phyloP scores from a whole-genome alignment of 2,797 vertebrate species.

The Siniperca obscura region DNA sequence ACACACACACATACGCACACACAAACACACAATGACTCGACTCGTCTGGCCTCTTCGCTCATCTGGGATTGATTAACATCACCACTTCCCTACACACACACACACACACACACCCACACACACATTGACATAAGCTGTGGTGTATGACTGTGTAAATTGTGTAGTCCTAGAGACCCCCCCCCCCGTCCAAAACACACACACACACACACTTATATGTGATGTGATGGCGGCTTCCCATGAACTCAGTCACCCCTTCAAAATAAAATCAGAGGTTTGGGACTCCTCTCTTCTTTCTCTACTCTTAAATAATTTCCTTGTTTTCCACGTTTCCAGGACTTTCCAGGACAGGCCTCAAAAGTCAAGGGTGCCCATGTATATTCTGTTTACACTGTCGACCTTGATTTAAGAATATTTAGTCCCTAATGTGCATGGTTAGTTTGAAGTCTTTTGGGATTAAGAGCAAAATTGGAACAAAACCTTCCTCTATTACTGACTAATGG shows the following conservation, averaged over 20 bases:
- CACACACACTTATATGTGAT: constrained; percentile 31
- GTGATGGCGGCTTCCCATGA: constrained; percentile 58
- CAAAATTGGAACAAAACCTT: too few relatives aligned
- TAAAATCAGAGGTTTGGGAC: constrained; percentile 36
- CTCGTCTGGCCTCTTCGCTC: constrained; percentile 56
- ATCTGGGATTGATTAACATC: constrained; percentile 78
- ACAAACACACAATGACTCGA: constrained; percentile 33
- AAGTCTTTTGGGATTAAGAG: too few relatives aligned
- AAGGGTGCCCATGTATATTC: neutral
- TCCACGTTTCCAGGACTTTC: constrained; percentile 21
- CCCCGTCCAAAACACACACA: constrained; percentile 12
- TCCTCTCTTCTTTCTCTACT: neutral
- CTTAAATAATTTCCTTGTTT: constrained; percentile 7
- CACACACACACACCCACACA: constrained; percentile 3
- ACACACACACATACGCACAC: constrained; percentile 26
- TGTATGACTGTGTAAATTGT: constrained; percentile 46
- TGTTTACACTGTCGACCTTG: neutral
- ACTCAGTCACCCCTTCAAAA: constrained; percentile 70
- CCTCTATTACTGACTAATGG: neutral
- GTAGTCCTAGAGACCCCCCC: neutral
- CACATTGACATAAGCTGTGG: constrained; percentile 17
- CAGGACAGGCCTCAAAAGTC: neutral
- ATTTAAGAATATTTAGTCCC: neutral
- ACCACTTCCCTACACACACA: constrained; percentile 43
- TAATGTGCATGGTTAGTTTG: neutral